These are phyloP conservation scores for Leucozona laternaria DNA, from an alignment of 2,888 invertebrate species.

Conservation along the genomic window DNA sequence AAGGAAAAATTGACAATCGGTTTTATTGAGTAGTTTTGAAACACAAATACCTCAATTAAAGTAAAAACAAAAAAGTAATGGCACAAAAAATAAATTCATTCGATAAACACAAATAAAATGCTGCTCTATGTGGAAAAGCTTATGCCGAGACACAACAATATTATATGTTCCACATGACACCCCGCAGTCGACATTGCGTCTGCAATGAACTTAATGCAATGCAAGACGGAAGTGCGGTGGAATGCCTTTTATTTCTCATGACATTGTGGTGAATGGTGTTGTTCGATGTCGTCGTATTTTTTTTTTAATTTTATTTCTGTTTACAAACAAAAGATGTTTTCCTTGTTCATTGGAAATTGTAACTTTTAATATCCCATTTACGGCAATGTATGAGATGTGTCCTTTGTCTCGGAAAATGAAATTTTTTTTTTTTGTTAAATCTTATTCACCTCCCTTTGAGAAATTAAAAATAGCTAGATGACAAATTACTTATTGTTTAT, in stretches of 20 bases:
- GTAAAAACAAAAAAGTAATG: background rate
- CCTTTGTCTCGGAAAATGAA: slow-evolving; percentile 28
- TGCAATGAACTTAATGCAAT: slow-evolving; percentile 51
- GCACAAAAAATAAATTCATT: background rate
- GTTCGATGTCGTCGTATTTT: slow-evolving; percentile 6
- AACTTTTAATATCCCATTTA: slow-evolving; percentile 9
- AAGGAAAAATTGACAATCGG: background rate
- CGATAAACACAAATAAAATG: slow-evolving; percentile 4
- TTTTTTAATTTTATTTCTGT: slow-evolving; percentile 32
- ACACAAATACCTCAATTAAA: background rate
- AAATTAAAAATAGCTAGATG: slow-evolving; percentile 52
- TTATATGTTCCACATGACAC: slow-evolving; percentile 28
- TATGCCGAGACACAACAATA: slow-evolving; percentile 1
- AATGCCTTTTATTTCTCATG: slow-evolving; percentile 40
- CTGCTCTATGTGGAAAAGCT: slow-evolving; percentile 1
- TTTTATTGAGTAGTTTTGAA: slow-evolving; percentile 17
- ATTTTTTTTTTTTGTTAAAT: background rate
- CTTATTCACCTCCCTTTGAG: slow-evolving; percentile 32
- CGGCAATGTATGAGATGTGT: background rate
- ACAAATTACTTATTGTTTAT: slow-evolving; percentile 45
- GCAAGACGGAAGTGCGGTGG: slow-evolving; percentile 50
- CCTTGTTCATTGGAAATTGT: slow-evolving; percentile 40
- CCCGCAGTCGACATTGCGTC: slow-evolving; percentile 59
- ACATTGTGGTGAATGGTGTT: slow-evolving; percentile 45
- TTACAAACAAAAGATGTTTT: slow-evolving; percentile 61